These are phyloP conservation scores for Recurvirostra avosetta DNA, from an alignment of 2,113 vertebrate species.

Conservation along the genomic window DNA sequence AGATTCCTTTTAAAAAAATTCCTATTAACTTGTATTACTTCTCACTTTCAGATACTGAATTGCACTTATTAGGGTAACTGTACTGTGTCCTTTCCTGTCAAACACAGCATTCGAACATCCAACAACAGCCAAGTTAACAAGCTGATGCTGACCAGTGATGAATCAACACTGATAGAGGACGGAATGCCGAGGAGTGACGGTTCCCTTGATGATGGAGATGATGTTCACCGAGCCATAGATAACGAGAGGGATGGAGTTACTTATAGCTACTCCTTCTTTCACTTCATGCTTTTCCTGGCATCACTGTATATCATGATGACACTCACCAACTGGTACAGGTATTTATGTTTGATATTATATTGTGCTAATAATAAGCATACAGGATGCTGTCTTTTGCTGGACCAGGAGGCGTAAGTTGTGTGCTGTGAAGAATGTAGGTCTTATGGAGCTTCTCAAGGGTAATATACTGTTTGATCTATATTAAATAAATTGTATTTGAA, in stretches of 20 bases:
- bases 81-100: background rate
- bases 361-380: background rate
- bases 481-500: background rate
- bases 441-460: background rate
- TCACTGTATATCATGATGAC: slow-evolving; percentile 99
- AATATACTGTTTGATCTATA: background rate
- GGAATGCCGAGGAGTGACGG: slow-evolving; percentile 79
- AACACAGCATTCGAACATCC: slow-evolving; percentile 89
- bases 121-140: slow-evolving; percentile 95
- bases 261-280: slow-evolving; percentile 98
- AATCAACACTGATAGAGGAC: slow-evolving; percentile 94
- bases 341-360: background rate
- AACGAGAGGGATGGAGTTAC: slow-evolving; percentile 95
- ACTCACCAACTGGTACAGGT: slow-evolving; percentile 99
- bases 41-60: background rate
- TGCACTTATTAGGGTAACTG: background rate
- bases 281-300: slow-evolving; percentile 98
- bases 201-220: slow-evolving; percentile 80
- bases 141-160: slow-evolving; percentile 92
- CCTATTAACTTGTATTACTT: background rate
- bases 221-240: slow-evolving; percentile 83
- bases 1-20: background rate
- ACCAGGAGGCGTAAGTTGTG: background rate
- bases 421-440: background rate
- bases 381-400: background rate